These are phyloP conservation scores for Gulo gulo DNA, from an alignment of 2,113 vertebrate genomes.

Conservation along the genomic window DNA sequence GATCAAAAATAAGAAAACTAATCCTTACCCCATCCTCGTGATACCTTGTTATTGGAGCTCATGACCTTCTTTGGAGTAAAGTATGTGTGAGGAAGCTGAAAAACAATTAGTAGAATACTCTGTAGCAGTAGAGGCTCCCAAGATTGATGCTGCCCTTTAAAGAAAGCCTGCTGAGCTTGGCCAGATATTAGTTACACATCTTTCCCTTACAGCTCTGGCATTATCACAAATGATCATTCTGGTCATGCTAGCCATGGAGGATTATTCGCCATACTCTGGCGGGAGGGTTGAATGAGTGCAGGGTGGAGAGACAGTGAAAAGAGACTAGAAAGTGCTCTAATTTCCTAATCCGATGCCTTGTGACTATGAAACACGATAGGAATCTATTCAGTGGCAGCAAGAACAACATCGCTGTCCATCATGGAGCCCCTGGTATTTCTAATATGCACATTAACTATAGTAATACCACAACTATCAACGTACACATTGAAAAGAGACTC, in stretches of 20 bases:
- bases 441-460: slow-evolving; percentile 57
- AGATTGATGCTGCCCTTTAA: slow-evolving; percentile 38
- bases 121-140: slow-evolving; percentile 9
- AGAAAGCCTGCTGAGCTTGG: slow-evolving; percentile 33
- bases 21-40: slow-evolving; percentile 60
- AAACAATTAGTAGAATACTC: slow-evolving; percentile 27
- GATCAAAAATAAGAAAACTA: slow-evolving; percentile 73
- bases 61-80: slow-evolving; percentile 36
- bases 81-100: slow-evolving; percentile 22
- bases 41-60: slow-evolving; percentile 13
- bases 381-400: slow-evolving; percentile 33
- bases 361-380: slow-evolving; percentile 33
- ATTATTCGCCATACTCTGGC: slow-evolving; percentile 5
- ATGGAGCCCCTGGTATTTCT: slow-evolving; percentile 49
- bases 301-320: background rate
- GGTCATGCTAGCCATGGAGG: slow-evolving; percentile 6
- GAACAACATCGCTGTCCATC: slow-evolving; percentile 38
- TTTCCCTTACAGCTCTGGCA: slow-evolving; percentile 46
- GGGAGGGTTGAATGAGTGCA: background rate
- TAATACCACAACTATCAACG: slow-evolving; percentile 62
- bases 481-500: slow-evolving; percentile 69
- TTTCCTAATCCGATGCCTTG: slow-evolving; percentile 45
- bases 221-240: slow-evolving; percentile 38
- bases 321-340: slow-evolving; percentile 63
- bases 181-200: background rate